Conservation (phyloP, 2,797 vertebrate genomes). For the Buphagus erythrorhynchus region DNA sequence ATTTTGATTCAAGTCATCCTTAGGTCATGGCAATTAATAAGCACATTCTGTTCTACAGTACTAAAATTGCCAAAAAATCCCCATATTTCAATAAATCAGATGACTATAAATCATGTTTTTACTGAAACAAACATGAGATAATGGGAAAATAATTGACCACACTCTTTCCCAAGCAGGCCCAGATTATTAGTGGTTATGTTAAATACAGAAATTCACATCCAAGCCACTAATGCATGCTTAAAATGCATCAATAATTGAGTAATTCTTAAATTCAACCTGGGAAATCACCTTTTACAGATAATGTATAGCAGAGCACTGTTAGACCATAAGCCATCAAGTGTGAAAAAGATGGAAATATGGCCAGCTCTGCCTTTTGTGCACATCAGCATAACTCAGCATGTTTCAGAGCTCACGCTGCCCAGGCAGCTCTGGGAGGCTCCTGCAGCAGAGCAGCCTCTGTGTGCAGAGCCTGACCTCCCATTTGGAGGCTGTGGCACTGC, state of each 20-base stretch:
- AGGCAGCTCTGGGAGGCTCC: not conserved
- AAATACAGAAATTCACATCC: conserved; percentile 1
- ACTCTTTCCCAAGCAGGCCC: not conserved
- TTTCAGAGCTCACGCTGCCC: not conserved
- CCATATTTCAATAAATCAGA: not conserved
- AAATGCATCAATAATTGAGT: conserved; percentile 17
- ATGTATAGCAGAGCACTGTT: not conserved
- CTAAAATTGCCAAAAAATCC: not conserved
- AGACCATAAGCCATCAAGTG: not conserved
- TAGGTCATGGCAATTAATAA: not conserved
- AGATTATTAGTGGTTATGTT: not conserved
- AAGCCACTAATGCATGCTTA: not conserved
- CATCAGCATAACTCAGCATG: not conserved
- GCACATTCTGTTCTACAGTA: not conserved
- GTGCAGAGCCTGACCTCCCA: not conserved
- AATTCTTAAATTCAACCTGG: not conserved
- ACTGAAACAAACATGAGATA: conserved; percentile 21
- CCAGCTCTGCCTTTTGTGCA: not conserved
- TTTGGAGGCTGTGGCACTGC: too few relatives aligned
- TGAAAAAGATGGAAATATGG: not conserved
- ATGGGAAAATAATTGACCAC: conserved; percentile 8
- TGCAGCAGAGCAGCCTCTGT: not conserved
- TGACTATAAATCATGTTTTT: not conserved
- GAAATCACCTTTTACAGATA: conserved; percentile 38
- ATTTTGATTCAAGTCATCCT: not conserved